Percentiles rank a stretch among this genome's conserved stretches.
Conservation (phyloP, 2,113 vertebrate genomes). For the Semicossyphus pulcher region DNA sequence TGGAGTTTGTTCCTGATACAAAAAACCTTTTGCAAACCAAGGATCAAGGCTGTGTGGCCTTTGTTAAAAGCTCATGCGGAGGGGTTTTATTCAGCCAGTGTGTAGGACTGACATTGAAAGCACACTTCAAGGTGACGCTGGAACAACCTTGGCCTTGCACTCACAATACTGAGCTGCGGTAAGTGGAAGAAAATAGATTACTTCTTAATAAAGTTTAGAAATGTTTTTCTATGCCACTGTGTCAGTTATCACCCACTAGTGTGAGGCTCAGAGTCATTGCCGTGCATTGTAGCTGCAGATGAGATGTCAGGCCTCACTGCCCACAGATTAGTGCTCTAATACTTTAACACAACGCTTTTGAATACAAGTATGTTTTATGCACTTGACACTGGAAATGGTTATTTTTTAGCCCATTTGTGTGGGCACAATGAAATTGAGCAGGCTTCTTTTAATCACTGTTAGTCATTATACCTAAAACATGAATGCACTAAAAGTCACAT, state of each 20-base stretch:
- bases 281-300: neutral
- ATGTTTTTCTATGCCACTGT: neutral
- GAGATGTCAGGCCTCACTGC: neutral
- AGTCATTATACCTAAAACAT: too few species aligned
- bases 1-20: neutral
- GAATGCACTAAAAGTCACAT: neutral
- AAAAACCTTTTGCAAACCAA: neutral
- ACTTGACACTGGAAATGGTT: neutral
- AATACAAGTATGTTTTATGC: neutral
- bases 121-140: conserved; percentile 17
- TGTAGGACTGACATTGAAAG: conserved; percentile 14
- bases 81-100: neutral
- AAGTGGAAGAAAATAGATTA: neutral
- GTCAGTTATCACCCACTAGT: neutral
- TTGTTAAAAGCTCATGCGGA: neutral
- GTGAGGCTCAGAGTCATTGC: conserved; percentile 8
- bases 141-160: neutral
- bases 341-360: neutral
- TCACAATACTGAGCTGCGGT: neutral
- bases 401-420: neutral
- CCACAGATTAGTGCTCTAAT: neutral
- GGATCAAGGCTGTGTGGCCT: conserved; percentile 38
- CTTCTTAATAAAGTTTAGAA: neutral
- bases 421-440: neutral
- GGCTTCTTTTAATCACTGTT: too few species aligned